These are phyloP conservation scores for Helicoverpa armigera DNA, from an alignment of 1,140 invertebrate species.

Conservation along the genomic window DNA sequence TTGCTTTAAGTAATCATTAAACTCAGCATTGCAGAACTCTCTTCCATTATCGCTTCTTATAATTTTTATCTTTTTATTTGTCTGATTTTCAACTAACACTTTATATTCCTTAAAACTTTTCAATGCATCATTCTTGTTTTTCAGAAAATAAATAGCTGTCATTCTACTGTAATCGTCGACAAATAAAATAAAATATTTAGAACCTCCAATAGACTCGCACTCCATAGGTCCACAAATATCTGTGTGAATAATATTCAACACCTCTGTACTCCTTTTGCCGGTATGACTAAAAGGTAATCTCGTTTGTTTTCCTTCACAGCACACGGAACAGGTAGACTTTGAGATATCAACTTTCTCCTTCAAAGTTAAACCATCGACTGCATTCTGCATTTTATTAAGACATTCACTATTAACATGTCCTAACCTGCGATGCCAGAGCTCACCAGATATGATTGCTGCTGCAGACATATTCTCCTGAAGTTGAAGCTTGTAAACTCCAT, in stretches of 20 bases:
- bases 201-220: not conserved
- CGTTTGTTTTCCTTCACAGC: not conserved
- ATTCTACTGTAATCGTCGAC: not conserved
- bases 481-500: not conserved
- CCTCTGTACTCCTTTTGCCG: not conserved
- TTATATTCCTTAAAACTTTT: not conserved
- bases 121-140: not conserved
- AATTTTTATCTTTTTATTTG: not conserved
- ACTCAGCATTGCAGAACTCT: not conserved
- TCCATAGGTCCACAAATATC: not conserved
- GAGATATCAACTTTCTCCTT: not conserved
- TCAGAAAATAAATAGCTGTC: not conserved
- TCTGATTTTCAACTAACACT: not conserved
- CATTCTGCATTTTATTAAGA: not conserved
- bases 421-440: not conserved
- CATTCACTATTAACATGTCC: slow-evolving; percentile 4
- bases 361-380: not conserved
- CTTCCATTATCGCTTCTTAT: slow-evolving; percentile 2
- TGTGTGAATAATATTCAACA: not conserved
- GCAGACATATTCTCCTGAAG: not conserved
- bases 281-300: not conserved
- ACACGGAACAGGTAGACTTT: not conserved
- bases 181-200: not conserved
- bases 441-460: not conserved
- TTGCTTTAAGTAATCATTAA: not conserved